A percentile compares a stretch with the other conserved stretches of the same genome.
Conservation (phyloP, 2,888 invertebrate genomes). For the Pachliopta kotzebuea region DNA sequence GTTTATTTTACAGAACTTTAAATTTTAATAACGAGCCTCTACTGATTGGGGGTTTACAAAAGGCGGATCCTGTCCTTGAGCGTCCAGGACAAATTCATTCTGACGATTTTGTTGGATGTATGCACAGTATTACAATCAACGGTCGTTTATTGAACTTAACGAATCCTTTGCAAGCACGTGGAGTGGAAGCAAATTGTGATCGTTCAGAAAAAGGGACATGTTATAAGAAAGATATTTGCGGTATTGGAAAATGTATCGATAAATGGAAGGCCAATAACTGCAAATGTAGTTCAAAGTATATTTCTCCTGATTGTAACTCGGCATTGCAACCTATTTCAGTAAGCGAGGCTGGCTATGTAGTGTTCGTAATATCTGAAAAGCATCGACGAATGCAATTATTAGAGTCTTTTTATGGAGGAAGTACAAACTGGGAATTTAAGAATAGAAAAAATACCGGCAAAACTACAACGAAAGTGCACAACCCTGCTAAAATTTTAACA, state of each 20-base stretch:
- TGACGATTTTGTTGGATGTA: constrained; percentile 96
- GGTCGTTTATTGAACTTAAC: constrained; percentile 91
- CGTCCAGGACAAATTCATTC: constrained; percentile 94
- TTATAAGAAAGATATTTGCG: constrained; percentile 75
- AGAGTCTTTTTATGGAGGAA: constrained; percentile 88
- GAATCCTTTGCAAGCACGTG: constrained; percentile 85
- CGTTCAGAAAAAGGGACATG: constrained; percentile 85
- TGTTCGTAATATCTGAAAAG: constrained; percentile 89
- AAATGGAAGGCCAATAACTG: constrained; percentile 90
- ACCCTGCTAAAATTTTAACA: constrained; percentile 86
- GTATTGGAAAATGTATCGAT: constrained; percentile 88
- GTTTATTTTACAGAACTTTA: constrained; percentile 88
- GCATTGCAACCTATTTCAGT: constrained; percentile 91
- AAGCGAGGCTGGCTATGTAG: constrained; percentile 88
- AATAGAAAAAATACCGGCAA: constrained; percentile 50
- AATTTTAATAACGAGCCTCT: constrained; percentile 95
- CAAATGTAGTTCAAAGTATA: constrained; percentile 84
- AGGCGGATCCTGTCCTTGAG: constrained; percentile 92
- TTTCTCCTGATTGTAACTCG: constrained; percentile 89
- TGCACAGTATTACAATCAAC: constrained; percentile 94
- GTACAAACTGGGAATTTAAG: constrained; percentile 83
- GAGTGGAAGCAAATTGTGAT: constrained; percentile 88
- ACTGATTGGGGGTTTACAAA: constrained; percentile 90
- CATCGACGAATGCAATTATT: constrained; percentile 93
- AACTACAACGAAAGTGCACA: constrained; percentile 55